Conservation (phyloP, 2,888 invertebrate species). For the Spialia ferax region DNA sequence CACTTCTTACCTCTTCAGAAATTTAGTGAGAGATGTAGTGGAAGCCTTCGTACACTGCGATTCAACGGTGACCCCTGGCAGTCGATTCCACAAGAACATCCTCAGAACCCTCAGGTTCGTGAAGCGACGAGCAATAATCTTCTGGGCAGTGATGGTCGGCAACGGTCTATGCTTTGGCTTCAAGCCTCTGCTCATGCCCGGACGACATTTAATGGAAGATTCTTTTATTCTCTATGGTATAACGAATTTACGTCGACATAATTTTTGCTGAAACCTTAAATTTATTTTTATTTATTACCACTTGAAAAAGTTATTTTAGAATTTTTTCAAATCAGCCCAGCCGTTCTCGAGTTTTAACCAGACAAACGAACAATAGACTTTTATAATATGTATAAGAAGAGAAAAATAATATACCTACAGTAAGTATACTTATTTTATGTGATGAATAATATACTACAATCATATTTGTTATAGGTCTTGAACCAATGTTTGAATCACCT, state of each 20-base stretch:
- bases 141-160: slow-evolving; percentile 59
- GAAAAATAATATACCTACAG: too few species aligned
- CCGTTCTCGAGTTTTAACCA: too few species aligned
- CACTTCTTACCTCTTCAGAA: slow-evolving; percentile 13
- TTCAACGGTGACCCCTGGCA: slow-evolving; percentile 47
- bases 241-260: background rate
- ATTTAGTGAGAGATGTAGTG: slow-evolving; percentile 49
- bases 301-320: background rate
- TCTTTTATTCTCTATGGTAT: slow-evolving; percentile 55
- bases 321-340: background rate
- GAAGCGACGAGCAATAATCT: slow-evolving; percentile 61
- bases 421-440: too few species aligned
- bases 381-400: too few species aligned
- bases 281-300: background rate
- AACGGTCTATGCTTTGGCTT: slow-evolving; percentile 56
- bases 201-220: slow-evolving; percentile 60
- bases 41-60: slow-evolving; percentile 54
- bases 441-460: too few species aligned
- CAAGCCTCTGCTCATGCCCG: slow-evolving; percentile 55
- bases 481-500: slow-evolving; percentile 63
- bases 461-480: slow-evolving; percentile 31
- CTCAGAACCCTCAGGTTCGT: slow-evolving; percentile 52
- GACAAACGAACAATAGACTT: too few species aligned
- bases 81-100: slow-evolving; percentile 58
- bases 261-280: too few species aligned